Base-by-base conservation (phyloP, 53 echinoderm and acorn worm genomes). In the Holothuria scabra region DNA sequence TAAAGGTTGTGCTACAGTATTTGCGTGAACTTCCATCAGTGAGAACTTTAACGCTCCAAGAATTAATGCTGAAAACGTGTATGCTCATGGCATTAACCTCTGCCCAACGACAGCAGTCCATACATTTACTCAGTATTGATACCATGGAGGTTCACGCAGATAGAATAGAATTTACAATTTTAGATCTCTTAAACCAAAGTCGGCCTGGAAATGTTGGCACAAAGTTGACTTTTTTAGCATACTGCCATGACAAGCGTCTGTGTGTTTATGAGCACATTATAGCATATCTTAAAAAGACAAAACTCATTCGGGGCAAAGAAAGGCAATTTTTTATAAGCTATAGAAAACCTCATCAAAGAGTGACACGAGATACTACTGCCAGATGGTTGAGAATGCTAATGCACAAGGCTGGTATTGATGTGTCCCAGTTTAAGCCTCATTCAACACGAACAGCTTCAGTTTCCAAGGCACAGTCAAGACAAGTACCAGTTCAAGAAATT, bases 261-360 rank as follows among this genome's bases (percentile, higher is more conserved):
- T 86, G 86, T 57, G 71, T 52, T 19, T 48, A 41, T 11, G 56
- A 31, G 19, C 22, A 59, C 7, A 37, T 86, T 3, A 5, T 52
- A 2, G 62, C 59, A 64, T 86, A 79, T 22, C 18, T 86, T 19
- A 64, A 58, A 18, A 35, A 16, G 20, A 86, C 76, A 78, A 59
- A 31, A 12, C 35, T 34, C 1, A 16, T 86, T 37, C 21, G 83
- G 14, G 32, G 29, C n/a, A 46, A 26, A 21, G 64, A 60, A 67
- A 55, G 78, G 1, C 44, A 79, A 10, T 60, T 89, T 2, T 80
- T 89, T 19, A 89, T 86, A 16, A 90, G 90, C 30, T 90, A 41
- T 69, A 86, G 70, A 85, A 86, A 71, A 24, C 90, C 90, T 11
- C 74, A 90, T 71, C 31, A 31, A 21, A 35, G 46, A 24, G 90